Base-by-base conservation (phyloP, 2,888 invertebrate species). In the Automeris io region DNA sequence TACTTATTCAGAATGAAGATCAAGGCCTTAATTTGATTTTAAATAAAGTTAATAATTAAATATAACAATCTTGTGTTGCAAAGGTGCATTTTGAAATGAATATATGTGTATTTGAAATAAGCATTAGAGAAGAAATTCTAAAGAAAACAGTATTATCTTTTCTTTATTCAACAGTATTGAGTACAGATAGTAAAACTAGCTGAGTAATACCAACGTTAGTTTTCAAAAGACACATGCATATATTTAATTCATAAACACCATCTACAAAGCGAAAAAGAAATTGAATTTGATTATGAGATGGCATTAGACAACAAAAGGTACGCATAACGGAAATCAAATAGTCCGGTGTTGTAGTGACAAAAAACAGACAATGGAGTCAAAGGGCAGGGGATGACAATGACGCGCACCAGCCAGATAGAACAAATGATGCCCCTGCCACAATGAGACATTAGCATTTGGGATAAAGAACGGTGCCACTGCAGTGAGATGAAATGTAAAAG, bases 361-460 rank as follows among this genome's bases (percentile, higher is more conserved):
- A 83, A 85, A 86, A 81, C 69, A 76, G 57, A 86, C 86, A 86
- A 85, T 85, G 45, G 79, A 82, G 86, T 82, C 85, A 85, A 82
- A 85, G 85, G 81, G 76, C 77, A 82, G 45, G 48, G 57, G 62
- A 74, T 75, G 78, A 85, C 85, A 85, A 83, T 79, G 65, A 69
- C 52, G 49, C 52, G 54, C 61, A 62, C 52, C 52, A 54, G 51
- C 53, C 46, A 67, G 77, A 78, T 78, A 78, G 78, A 78, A 83
- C 82, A 83, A 83, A 83, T 76, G 79, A 77, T 68, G 70, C 64
- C 63, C 61, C 67, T 65, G 54, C 68, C 73, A 85, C 86, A 87
- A 87, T 86, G 67, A 67, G 29, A 40, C 67, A 87, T 87, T 87
- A 74, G 57, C 87, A 87, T 87, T 68, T 69, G 66, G 54, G 57